A percentile compares a stretch with the other conserved stretches of the same genome.
phyloP scores from a whole-genome alignment of 2,888 invertebrate species.

The Alitta virens region DNA sequence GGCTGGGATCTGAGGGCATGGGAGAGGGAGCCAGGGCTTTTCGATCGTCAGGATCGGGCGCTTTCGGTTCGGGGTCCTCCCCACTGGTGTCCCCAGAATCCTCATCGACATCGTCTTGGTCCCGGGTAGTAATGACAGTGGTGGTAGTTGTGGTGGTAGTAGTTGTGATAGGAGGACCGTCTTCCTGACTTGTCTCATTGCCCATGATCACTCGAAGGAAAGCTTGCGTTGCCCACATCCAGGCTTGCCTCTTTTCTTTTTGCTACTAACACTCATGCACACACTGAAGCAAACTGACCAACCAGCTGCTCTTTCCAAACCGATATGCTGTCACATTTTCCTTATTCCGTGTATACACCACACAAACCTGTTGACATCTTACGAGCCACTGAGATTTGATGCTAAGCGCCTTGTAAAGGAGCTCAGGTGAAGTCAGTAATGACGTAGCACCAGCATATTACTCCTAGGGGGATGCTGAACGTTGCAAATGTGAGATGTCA shows the following conservation, averaged over 20 bases:
- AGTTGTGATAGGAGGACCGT: not conserved
- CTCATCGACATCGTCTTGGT: not conserved
- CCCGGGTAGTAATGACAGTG: not conserved
- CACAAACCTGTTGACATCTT: too few relatives aligned
- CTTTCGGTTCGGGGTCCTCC: not conserved
- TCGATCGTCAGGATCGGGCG: not conserved
- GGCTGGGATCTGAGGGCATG: constrained; percentile 1
- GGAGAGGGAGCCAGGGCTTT: not conserved
- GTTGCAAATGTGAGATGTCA: too few relatives aligned
- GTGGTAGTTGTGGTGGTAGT: not conserved
- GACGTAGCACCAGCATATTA: too few relatives aligned
- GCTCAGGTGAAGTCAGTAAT: too few relatives aligned
- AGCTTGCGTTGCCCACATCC: not conserved
- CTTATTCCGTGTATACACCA: too few relatives aligned
- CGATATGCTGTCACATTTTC: too few relatives aligned
- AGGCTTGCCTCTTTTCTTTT: not conserved
- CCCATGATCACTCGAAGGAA: constrained; percentile 2
- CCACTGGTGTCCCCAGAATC: not conserved
- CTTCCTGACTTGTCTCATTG: constrained; percentile 9
- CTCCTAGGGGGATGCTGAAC: too few relatives aligned
- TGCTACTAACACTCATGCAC: too few relatives aligned
- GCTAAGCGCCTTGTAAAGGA: too few relatives aligned
- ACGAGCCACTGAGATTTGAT: too few relatives aligned
- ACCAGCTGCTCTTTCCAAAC: too few relatives aligned
- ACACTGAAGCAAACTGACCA: too few relatives aligned